A percentile compares a stretch with the other conserved stretches of the same genome.
phyloP scores from a whole-genome alignment of 2,888 invertebrate species.

The Carabus problematicus region DNA sequence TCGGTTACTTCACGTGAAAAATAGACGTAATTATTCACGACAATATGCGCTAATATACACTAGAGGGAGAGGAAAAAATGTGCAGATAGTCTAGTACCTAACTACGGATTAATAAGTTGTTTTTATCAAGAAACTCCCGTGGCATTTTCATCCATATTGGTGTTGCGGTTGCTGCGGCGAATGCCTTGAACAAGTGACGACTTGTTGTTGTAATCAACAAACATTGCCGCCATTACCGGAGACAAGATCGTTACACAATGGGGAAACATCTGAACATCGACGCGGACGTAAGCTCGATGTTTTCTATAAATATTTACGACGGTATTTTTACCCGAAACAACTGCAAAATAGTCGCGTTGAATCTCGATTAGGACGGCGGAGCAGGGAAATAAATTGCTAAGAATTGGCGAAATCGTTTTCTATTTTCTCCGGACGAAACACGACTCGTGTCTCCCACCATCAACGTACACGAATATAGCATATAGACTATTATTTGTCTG shows the following conservation, averaged over 20 bases:
- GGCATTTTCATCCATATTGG: too few relatives aligned
- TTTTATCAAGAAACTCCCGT: too few relatives aligned
- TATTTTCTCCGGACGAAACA: too few relatives aligned
- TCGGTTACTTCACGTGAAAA: slow-evolving; percentile 34
- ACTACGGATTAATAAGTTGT: too few relatives aligned
- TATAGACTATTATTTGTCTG: too few relatives aligned
- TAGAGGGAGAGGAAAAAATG: not conserved
- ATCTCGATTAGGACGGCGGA: slow-evolving; percentile 27
- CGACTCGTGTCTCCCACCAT: too few relatives aligned
- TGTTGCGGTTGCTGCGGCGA: too few relatives aligned
- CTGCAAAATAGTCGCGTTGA: slow-evolving; percentile 39
- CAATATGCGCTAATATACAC: slow-evolving; percentile 6
- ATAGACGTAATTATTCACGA: slow-evolving; percentile 34
- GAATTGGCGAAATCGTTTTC: slow-evolving; percentile 14
- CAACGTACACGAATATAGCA: too few relatives aligned
- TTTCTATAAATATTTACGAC: slow-evolving; percentile 41
- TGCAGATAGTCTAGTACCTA: not conserved
- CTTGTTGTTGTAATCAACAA: slow-evolving; percentile 21
- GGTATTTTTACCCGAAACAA: slow-evolving; percentile 38
- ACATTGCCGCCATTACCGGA: slow-evolving; percentile 16
- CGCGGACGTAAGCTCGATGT: not conserved
- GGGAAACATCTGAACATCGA: slow-evolving; percentile 6
- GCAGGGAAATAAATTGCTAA: slow-evolving; percentile 33
- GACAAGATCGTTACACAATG: slow-evolving; percentile 1
- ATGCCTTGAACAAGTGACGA: not conserved